phyloP scores from a whole-genome alignment of 2,797 vertebrate species.

The Leucoraja ocellata region DNA sequence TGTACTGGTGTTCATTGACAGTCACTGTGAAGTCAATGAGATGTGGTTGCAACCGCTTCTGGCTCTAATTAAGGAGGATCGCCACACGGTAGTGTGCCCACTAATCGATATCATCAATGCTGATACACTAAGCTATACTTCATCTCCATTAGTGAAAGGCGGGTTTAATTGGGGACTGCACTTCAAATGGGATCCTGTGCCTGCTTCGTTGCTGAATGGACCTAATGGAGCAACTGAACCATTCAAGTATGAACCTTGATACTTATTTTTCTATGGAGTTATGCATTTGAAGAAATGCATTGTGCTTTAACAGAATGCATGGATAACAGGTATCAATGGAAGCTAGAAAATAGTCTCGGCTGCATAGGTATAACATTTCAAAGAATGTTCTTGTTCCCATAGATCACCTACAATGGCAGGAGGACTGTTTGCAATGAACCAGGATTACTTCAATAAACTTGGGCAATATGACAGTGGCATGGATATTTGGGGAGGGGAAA shows the following conservation, averaged over 20 bases:
- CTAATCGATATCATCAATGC: constrained; percentile 95
- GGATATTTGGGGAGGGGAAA: constrained; percentile 98
- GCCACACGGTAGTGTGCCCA: constrained; percentile 76
- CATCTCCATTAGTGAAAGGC: constrained; percentile 83
- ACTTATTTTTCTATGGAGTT: neutral
- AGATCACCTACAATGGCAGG: constrained; percentile 98
- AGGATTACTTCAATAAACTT: constrained; percentile 79
- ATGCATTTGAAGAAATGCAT: neutral
- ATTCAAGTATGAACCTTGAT: constrained; percentile 62
- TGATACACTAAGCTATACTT: constrained; percentile 81
- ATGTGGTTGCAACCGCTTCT: constrained; percentile 83
- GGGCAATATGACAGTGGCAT: constrained; percentile 90
- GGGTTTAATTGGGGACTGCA: constrained; percentile 98
- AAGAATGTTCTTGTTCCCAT: neutral
- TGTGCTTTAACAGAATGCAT: neutral
- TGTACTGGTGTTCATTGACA: constrained; percentile 91
- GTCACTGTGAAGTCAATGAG: constrained; percentile 90
- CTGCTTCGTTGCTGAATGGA: constrained; percentile 67
- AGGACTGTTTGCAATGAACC: constrained; percentile 87
- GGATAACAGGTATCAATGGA: neutral
- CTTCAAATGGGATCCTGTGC: constrained; percentile 95
- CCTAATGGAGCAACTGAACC: constrained; percentile 67
- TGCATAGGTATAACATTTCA: too few relatives aligned
- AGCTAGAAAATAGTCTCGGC: too few relatives aligned
- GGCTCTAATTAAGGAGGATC: constrained; percentile 62